A percentile compares a stretch with the other conserved stretches of the same genome.
Conservation (phyloP, 1,140 invertebrate species). For the Cyclina sinensis region DNA sequence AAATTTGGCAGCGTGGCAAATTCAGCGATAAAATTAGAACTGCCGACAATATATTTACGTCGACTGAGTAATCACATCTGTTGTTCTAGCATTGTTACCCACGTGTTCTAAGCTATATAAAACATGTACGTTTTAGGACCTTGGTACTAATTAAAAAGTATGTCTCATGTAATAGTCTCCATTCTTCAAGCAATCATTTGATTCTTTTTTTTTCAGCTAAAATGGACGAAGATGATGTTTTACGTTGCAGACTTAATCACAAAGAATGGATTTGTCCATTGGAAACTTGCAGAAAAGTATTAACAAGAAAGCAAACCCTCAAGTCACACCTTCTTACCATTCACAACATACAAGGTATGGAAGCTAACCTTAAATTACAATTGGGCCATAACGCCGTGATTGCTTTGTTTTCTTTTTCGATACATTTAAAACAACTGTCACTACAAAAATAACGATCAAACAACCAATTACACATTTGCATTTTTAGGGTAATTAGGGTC, state of each 20-base stretch:
- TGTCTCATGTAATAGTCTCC: neutral
- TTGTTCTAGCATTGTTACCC: too few relatives aligned
- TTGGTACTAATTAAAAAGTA: neutral
- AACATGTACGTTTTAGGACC: neutral
- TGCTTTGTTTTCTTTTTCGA: too few relatives aligned
- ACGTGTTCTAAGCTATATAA: neutral
- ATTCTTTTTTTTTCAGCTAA: neutral
- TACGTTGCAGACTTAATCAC: neutral
- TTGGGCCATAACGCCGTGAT: too few relatives aligned
- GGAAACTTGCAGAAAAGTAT: neutral
- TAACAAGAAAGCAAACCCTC: neutral
- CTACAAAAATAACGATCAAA: too few relatives aligned
- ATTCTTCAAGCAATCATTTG: neutral
- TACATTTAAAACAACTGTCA: too few relatives aligned
- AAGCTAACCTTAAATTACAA: too few relatives aligned
- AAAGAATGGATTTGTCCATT: slow-evolving; percentile 7
- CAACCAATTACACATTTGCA: too few relatives aligned
- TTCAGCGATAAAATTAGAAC: too few relatives aligned
- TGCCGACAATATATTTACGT: too few relatives aligned
- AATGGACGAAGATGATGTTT: neutral
- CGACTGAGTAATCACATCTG: too few relatives aligned
- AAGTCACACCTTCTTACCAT: neutral
- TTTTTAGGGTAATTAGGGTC: too few relatives aligned
- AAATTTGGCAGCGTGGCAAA: too few relatives aligned
- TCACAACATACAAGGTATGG: slow-evolving; percentile 5